These are phyloP conservation scores for Lycorma delicatula DNA, from an alignment of 1,140 invertebrate genomes.

Conservation along the genomic window DNA sequence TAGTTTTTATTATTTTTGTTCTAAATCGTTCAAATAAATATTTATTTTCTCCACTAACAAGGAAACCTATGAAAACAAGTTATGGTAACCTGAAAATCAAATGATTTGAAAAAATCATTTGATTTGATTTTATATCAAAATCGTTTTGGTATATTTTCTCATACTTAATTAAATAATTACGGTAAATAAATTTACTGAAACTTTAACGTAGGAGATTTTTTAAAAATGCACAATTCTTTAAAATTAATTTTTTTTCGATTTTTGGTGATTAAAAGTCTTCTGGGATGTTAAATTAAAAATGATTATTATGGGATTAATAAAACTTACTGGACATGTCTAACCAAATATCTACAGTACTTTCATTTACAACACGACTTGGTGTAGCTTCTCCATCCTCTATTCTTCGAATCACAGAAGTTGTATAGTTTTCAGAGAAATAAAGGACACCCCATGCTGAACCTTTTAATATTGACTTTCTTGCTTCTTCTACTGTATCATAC, in stretches of 20 bases:
- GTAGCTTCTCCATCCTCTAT: conserved; percentile 44
- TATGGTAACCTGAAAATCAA: no score
- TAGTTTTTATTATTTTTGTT: no score
- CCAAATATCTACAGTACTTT: conserved; percentile 52
- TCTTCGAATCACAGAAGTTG: conserved; percentile 48
- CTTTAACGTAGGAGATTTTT: no score
- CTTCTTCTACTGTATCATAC: conserved; percentile 46
- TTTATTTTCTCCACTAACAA: no score
- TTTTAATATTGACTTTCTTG: conserved; percentile 47
- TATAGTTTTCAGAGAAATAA: conserved; percentile 65
- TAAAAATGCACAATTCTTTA: no score
- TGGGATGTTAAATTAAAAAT: not conserved
- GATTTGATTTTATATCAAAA: no score
- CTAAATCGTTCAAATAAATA: no score
- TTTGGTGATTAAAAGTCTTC: not conserved
- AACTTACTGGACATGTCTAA: conserved; percentile 61
- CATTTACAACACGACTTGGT: conserved; percentile 41
- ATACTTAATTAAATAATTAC: no score
- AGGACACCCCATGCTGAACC: conserved; percentile 60
- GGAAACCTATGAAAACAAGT: no score
- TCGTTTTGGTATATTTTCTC: no score
- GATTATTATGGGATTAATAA: not conserved
- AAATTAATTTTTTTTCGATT: not conserved
- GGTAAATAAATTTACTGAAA: no score
- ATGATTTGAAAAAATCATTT: no score